These are phyloP conservation scores for Chloroclystis v-ata DNA, from an alignment of 2,888 invertebrate genomes.

Conservation along the genomic window DNA sequence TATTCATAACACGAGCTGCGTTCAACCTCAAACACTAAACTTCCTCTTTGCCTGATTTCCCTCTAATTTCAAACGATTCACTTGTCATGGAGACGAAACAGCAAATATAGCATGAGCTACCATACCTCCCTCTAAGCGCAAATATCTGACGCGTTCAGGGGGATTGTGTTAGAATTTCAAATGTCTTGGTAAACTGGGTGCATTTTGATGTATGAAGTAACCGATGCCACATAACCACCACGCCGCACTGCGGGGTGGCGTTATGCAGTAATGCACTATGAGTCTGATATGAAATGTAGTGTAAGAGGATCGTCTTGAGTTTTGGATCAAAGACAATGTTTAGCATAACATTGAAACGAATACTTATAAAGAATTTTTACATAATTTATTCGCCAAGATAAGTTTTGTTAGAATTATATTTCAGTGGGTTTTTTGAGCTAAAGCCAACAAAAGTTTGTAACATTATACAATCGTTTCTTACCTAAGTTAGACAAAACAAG, in stretches of 20 bases:
- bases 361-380: no score
- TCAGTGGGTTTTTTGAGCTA: not conserved
- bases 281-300: conserved; percentile 30
- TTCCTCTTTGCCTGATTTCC: conserved; percentile 36
- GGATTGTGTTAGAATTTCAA: conserved; percentile 25
- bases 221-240: conserved; percentile 27
- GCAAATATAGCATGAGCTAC: conserved; percentile 29
- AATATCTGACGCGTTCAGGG: conserved; percentile 8
- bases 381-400: no score
- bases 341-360: no score
- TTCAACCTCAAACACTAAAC: conserved; percentile 35
- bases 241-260: conserved; percentile 32
- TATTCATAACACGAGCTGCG: conserved; percentile 20
- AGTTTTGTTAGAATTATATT: not conserved
- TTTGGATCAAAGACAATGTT: conserved; percentile 11
- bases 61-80: conserved; percentile 43
- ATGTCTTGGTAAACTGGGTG: conserved; percentile 28
- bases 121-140: conserved; percentile 8
- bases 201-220: conserved; percentile 33
- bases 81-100: conserved; percentile 37
- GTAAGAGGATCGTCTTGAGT: conserved; percentile 26
- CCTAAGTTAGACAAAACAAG: conserved; percentile 7
- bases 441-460: not conserved
- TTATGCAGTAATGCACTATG: conserved; percentile 32
- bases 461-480: not conserved